A percentile compares a stretch with the other conserved stretches of the same genome.
Evolutionary conservation across 2,888 invertebrate genomes (phyloP).

Genomic region (Plutella xylostella): DNA sequence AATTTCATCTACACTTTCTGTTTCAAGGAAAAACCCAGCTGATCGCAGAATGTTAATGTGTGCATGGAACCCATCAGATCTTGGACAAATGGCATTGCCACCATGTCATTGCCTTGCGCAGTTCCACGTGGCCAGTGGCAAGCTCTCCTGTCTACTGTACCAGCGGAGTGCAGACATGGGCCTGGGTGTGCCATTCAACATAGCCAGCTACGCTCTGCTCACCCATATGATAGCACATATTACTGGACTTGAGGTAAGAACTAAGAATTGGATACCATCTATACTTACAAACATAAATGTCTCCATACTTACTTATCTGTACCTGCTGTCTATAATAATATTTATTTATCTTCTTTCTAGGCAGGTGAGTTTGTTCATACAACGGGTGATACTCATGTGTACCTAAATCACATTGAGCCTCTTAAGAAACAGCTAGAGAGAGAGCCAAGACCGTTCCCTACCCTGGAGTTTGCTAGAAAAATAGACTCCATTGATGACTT

Average conservation of each 20-base stretch:
- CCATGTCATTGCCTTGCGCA: constrained; percentile 97
- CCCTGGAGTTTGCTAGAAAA: constrained; percentile 78
- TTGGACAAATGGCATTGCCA: constrained; percentile 93
- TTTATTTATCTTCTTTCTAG: constrained; percentile 46
- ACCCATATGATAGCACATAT: constrained; percentile 97
- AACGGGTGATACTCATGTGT: constrained; percentile 96
- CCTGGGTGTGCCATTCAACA: constrained; percentile 98
- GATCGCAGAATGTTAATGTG: constrained; percentile 93
- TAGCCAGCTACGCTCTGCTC: constrained; percentile 94
- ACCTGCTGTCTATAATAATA: too few species aligned
- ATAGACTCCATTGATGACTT: constrained; percentile 89
- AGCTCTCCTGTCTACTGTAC: constrained; percentile 92
- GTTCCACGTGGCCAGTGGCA: constrained; percentile 88
- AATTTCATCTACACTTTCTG: too few species aligned
- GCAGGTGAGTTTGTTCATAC: constrained; percentile 95
- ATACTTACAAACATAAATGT: neutral
- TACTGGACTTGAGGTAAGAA: constrained; percentile 86
- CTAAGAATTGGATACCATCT: too few species aligned
- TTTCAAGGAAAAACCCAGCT: constrained; percentile 75
- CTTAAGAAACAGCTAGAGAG: constrained; percentile 84
- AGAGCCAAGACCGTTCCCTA: constrained; percentile 85
- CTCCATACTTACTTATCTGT: neutral
- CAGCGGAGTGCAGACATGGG: constrained; percentile 99
- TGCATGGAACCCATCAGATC: constrained; percentile 94
- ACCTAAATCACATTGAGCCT: constrained; percentile 88